Conservation (phyloP, 2,888 invertebrate genomes). For the Scelioninae gen. 2 region DNA sequence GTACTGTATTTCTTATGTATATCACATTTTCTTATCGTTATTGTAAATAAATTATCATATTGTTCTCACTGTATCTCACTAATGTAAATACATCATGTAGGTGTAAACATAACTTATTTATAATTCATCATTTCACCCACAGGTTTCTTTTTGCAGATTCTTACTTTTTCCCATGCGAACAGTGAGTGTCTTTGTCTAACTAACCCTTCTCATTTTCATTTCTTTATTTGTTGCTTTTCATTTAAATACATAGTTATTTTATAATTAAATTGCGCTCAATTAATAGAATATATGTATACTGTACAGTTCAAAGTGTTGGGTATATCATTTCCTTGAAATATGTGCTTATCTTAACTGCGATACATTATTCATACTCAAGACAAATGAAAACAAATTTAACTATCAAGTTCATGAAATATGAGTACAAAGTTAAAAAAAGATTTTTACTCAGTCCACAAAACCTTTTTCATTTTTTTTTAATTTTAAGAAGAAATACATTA, state of each 20-base stretch:
- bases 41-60: too few species aligned
- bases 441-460: conserved; percentile 5
- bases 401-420: too few species aligned
- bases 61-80: too few species aligned
- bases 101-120: conserved; percentile 38
- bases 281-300: background rate
- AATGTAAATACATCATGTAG: background rate
- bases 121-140: conserved; percentile 67
- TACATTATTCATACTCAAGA: conserved; percentile 7
- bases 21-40: too few species aligned
- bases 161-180: conserved; percentile 79
- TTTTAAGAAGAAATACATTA: too few species aligned
- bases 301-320: conserved; percentile 26
- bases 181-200: conserved; percentile 76
- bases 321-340: conserved; percentile 12
- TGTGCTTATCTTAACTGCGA: conserved; percentile 10
- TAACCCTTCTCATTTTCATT: conserved; percentile 28
- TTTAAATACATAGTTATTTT: background rate
- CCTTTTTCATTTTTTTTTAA: too few species aligned
- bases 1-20: too few species aligned
- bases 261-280: background rate
- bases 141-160: conserved; percentile 78
- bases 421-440: too few species aligned
- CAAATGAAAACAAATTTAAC: too few species aligned
- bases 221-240: background rate